phyloP scores from a whole-genome alignment of 2,888 invertebrate genomes.

The Pollenia griseotomentosa region DNA sequence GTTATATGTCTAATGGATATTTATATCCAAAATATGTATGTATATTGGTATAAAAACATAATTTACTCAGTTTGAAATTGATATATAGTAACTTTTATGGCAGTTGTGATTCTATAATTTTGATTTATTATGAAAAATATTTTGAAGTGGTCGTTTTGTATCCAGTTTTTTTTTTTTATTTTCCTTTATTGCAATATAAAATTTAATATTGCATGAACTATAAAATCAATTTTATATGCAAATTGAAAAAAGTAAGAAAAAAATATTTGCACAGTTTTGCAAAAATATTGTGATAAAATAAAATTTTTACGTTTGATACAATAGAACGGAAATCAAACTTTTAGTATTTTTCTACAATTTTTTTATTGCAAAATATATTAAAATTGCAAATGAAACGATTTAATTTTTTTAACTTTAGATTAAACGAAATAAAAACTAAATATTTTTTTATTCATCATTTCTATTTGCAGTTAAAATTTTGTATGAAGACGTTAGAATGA shows the following conservation, averaged over 20 bases:
- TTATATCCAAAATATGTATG: too few relatives aligned
- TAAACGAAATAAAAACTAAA: constrained; percentile 29
- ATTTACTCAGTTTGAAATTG: not conserved
- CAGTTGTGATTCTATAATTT: constrained; percentile 1
- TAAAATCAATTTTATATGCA: constrained; percentile 55
- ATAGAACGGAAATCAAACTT: constrained; percentile 38
- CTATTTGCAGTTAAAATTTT: constrained; percentile 53
- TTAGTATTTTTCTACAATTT: constrained; percentile 13
- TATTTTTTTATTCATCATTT: constrained; percentile 37
- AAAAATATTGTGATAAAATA: constrained; percentile 32
- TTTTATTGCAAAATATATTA: constrained; percentile 18
- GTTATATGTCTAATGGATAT: too few relatives aligned
- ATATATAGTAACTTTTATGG: not conserved
- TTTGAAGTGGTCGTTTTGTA: not conserved
- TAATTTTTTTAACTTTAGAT: constrained; percentile 30
- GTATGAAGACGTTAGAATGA: constrained; percentile 12
- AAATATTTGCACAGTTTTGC: constrained; percentile 13
- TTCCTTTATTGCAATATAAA: constrained; percentile 11
- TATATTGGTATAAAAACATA: not conserved
- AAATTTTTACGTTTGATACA: constrained; percentile 9
- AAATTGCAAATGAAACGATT: constrained; percentile 61
- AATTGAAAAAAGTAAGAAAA: constrained; percentile 17
- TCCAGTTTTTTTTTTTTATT: not conserved
- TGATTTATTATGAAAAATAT: constrained; percentile 15
- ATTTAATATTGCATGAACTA: constrained; percentile 26